These are phyloP conservation scores for Bos indicus DNA, from an alignment of 2,113 vertebrate species.

Conservation along the genomic window DNA sequence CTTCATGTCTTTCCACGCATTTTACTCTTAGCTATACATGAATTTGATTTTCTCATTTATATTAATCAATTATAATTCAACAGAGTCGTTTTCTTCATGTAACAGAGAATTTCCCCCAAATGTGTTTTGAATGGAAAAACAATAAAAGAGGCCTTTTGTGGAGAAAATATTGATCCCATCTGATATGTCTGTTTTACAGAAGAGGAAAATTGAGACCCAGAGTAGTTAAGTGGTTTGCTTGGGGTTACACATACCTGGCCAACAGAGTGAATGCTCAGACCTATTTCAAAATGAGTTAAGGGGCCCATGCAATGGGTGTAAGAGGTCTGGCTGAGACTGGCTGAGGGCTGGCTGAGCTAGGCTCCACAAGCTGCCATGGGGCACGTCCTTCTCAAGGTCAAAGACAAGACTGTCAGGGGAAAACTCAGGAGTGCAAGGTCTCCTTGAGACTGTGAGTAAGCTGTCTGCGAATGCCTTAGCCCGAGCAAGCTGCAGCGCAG, in stretches of 20 bases:
- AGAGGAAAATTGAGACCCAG: background rate
- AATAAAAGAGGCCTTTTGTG: background rate
- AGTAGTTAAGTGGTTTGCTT: background rate
- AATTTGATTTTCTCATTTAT: background rate
- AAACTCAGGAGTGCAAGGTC: background rate
- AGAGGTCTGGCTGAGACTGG: background rate
- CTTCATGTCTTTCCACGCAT: background rate
- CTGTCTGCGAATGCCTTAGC: background rate
- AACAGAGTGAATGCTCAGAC: background rate
- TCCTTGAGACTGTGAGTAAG: background rate
- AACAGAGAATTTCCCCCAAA: background rate
- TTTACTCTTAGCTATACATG: background rate
- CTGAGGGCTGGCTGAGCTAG: background rate
- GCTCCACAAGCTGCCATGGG: background rate
- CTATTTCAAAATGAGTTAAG: background rate
- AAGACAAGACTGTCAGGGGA: background rate
- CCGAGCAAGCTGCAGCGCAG: background rate
- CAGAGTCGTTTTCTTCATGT: background rate
- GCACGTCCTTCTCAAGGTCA: background rate
- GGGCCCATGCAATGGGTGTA: rapidly evolving
- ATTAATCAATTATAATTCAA: background rate
- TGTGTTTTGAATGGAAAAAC: background rate
- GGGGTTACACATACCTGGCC: background rate
- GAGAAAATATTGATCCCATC: background rate
- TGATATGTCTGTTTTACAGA: background rate